These are phyloP conservation scores for Phataginus tetradactyla DNA, from an alignment of 2,797 vertebrate species.

Conservation along the genomic window DNA sequence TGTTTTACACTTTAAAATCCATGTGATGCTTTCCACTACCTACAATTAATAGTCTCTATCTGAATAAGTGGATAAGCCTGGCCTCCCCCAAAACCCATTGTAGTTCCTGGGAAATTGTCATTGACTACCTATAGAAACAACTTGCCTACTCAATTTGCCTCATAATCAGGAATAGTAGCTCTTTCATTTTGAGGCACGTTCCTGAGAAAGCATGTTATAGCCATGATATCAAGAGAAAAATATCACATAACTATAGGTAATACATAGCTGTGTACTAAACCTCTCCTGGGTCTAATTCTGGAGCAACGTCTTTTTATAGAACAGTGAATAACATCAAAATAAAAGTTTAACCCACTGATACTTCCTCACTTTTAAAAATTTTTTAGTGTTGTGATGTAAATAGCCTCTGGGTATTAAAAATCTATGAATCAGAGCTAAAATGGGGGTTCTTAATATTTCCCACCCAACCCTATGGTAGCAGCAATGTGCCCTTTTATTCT, in stretches of 20 bases:
- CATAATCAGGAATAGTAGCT: not conserved
- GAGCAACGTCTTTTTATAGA: not conserved
- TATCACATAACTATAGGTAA: constrained; percentile 63
- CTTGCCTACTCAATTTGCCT: constrained; percentile 14
- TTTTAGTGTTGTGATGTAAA: not conserved
- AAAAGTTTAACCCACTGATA: not conserved
- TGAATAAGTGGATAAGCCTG: constrained; percentile 72
- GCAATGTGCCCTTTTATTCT: constrained; percentile 56
- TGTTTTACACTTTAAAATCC: constrained; percentile 61
- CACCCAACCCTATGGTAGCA: constrained; percentile 31
- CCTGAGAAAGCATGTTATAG: constrained; percentile 44
- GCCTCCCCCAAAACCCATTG: constrained; percentile 67
- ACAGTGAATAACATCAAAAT: not conserved
- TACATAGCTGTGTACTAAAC: constrained; percentile 38
- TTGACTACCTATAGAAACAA: constrained; percentile 60
- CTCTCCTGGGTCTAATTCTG: not conserved
- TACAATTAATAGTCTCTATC: constrained; percentile 78
- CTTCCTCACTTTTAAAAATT: not conserved
- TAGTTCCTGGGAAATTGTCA: constrained; percentile 73
- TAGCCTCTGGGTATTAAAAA: not conserved
- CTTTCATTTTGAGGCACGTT: constrained; percentile 35
- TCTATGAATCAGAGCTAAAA: constrained; percentile 44
- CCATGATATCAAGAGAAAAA: constrained; percentile 30
- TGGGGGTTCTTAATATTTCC: constrained; percentile 39
- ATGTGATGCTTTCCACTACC: constrained; percentile 66